Evolutionary conservation across 2,888 invertebrate genomes (phyloP).

Genomic region (Gymnocheta viridis): DNA sequence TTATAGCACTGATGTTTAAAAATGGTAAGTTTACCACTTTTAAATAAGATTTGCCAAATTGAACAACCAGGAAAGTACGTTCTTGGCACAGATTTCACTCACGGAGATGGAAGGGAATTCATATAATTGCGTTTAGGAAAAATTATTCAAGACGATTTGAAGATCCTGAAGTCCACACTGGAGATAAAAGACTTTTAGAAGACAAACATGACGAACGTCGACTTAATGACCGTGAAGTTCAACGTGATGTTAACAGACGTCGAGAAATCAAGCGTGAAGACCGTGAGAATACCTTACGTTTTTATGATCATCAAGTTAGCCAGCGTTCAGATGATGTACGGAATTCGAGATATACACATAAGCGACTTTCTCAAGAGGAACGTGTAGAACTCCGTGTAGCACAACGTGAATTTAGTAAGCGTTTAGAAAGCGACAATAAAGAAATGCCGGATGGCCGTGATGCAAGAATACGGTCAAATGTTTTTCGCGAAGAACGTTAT

Average conservation of each 20-base stretch:
- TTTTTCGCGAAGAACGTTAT: not conserved
- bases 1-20: too few species aligned
- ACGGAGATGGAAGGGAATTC: too few species aligned
- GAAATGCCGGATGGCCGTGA: not conserved
- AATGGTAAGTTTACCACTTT: too few species aligned
- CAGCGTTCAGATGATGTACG: too few species aligned
- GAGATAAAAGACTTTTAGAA: not conserved
- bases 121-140: too few species aligned
- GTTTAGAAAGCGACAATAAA: not conserved
- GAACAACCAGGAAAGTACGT: too few species aligned
- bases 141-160: not conserved
- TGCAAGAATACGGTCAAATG: not conserved
- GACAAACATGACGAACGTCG: not conserved
- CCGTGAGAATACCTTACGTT: too few species aligned
- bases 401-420: not conserved
- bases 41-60: too few species aligned
- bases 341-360: too few species aligned
- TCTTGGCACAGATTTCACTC: too few species aligned
- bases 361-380: not conserved
- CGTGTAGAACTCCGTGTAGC: slow-evolving; percentile 4
- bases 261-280: not conserved
- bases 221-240: not conserved
- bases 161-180: not conserved
- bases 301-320: not conserved
- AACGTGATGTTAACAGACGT: not conserved